Percentiles rank a stretch among this genome's conserved stretches.
These are phyloP conservation scores for Siniperca knerii DNA, from an alignment of 2,113 vertebrate genomes.

Conservation along the genomic window DNA sequence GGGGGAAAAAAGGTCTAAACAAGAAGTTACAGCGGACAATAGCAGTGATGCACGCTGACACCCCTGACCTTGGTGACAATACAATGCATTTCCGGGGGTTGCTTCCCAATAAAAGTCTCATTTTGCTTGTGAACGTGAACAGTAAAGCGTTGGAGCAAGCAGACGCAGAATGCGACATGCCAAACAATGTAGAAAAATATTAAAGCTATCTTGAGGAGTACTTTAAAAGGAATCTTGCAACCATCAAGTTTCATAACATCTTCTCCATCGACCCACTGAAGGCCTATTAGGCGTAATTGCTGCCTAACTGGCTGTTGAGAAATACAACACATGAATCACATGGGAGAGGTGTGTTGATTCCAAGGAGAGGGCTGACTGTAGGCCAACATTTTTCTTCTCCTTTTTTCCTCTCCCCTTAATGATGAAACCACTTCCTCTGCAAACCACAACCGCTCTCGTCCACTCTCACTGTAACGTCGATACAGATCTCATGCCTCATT, in stretches of 20 bases:
- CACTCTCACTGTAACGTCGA: background rate
- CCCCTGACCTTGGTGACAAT: no score
- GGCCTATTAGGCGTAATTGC: background rate
- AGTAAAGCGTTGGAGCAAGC: no score
- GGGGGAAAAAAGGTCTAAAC: no score
- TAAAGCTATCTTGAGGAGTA: no score
- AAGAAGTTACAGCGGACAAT: no score
- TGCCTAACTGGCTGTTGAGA: background rate
- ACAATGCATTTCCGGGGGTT: no score
- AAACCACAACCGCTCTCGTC: slow-evolving; percentile 1
- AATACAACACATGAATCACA: slow-evolving; percentile 15
- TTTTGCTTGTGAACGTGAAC: no score
- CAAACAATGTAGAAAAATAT: no score
- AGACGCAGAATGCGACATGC: no score
- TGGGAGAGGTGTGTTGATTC: background rate
- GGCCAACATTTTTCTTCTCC: background rate
- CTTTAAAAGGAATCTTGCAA: no score
- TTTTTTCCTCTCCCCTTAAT: background rate
- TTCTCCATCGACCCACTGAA: background rate
- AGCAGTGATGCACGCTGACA: no score
- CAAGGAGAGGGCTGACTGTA: background rate
- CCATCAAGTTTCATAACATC: background rate
- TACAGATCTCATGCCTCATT: background rate
- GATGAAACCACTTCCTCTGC: slow-evolving; percentile 53
- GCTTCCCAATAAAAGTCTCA: no score